Evolutionary conservation across 2,113 vertebrate genomes (phyloP).

Genomic region (Forbesichthys agassizii): DNA sequence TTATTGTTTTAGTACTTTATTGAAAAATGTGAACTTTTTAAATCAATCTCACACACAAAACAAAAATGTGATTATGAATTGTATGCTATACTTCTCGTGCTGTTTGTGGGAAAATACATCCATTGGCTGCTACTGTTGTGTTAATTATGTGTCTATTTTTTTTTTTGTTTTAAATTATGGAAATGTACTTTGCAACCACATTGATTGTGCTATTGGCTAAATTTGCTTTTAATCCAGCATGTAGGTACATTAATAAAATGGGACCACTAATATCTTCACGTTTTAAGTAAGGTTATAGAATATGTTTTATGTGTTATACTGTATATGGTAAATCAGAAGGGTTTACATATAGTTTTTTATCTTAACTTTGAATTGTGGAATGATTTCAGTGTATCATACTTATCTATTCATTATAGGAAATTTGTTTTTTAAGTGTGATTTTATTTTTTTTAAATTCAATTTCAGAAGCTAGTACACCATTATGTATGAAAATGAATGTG

Average conservation of each 20-base stretch:
- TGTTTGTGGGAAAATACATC: constrained; percentile 33
- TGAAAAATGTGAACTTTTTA: constrained; percentile 52
- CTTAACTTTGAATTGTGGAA: not conserved
- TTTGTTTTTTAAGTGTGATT: not conserved
- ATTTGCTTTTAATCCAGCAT: constrained; percentile 4
- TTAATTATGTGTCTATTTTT: constrained; percentile 20
- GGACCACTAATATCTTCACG: not conserved
- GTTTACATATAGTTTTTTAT: not conserved
- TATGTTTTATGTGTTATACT: not conserved
- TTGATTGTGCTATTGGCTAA: constrained; percentile 5
- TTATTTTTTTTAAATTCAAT: not conserved
- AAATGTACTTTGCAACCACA: constrained; percentile 48
- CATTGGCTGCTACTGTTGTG: constrained; percentile 36
- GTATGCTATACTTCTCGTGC: constrained; percentile 25
- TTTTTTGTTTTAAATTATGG: constrained; percentile 43
- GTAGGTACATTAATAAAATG: not conserved
- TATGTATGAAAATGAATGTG: not conserved
- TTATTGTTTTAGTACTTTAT: constrained; percentile 4
- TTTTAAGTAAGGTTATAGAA: not conserved
- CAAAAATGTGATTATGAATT: constrained; percentile 44
- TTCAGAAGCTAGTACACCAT: not conserved
- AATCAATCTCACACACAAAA: constrained; percentile 15
- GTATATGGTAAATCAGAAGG: not conserved
- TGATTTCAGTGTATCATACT: not conserved
- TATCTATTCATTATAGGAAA: not conserved